A percentile compares a stretch with the other conserved stretches of the same genome.
phyloP scores from a whole-genome alignment of 2,113 vertebrate genomes.

The Marmota flaviventris region DNA sequence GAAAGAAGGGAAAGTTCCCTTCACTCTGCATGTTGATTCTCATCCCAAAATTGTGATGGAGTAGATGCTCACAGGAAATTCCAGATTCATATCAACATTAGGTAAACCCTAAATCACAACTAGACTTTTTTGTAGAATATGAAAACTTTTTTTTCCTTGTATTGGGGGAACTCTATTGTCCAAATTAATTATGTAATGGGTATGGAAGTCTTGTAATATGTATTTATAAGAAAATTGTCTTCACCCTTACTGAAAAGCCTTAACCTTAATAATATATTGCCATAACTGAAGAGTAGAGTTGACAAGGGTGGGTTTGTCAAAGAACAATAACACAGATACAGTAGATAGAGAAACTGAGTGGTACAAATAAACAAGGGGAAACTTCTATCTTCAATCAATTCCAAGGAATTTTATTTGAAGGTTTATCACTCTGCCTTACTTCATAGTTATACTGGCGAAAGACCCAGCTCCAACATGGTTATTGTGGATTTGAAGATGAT shows the following conservation, averaged over 20 bases:
- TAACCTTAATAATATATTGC: not conserved
- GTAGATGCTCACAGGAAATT: conserved; percentile 74
- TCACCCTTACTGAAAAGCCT: not conserved
- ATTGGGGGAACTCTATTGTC: not conserved
- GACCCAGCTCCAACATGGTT: conserved; percentile 83
- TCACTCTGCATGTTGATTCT: conserved; percentile 73
- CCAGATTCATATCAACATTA: conserved; percentile 83
- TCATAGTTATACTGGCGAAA: conserved; percentile 82
- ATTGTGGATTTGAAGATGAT: conserved; percentile 86
- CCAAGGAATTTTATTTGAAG: not conserved
- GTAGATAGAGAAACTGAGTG: not conserved
- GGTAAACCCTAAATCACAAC: conserved; percentile 75
- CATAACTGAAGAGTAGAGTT: not conserved
- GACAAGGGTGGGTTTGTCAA: not conserved
- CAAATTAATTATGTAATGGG: not conserved
- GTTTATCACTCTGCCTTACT: not conserved
- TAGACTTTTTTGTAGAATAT: not conserved
- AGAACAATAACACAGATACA: not conserved
- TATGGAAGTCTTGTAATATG: not conserved
- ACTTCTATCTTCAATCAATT: not conserved
- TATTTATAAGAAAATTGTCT: conserved; percentile 35
- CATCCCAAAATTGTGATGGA: conserved; percentile 56
- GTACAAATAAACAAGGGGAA: not conserved
- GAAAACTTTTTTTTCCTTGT: not conserved
- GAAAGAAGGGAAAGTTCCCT: conserved; percentile 65